These are phyloP conservation scores for Dicentrarchus labrax DNA, from an alignment of 2,113 vertebrate species.

Conservation along the genomic window DNA sequence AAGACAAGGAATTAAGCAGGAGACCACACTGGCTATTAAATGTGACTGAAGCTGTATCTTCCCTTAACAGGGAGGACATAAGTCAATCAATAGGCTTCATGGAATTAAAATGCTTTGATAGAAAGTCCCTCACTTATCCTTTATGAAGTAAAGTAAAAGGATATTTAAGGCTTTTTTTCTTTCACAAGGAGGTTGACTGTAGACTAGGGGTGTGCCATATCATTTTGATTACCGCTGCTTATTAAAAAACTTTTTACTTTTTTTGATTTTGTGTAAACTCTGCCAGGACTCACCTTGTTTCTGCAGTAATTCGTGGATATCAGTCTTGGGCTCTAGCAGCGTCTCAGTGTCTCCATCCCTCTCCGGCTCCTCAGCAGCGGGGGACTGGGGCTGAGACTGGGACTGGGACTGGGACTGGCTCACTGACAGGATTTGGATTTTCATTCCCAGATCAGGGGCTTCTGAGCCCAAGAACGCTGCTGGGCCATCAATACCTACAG, in stretches of 20 bases:
- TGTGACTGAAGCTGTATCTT: not conserved
- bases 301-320: conserved; percentile 92
- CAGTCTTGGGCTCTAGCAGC: conserved; percentile 85
- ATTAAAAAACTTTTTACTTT: not conserved
- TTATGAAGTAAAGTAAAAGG: not conserved
- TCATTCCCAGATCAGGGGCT: conserved; percentile 82
- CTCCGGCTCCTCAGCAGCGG: conserved; percentile 80
- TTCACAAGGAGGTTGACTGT: not conserved
- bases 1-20: not conserved
- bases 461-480: conserved; percentile 88
- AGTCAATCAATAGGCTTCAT: not conserved
- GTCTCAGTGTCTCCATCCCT: conserved; percentile 80
- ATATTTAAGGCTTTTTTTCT: not conserved
- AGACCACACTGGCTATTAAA: not conserved
- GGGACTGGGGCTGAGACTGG: conserved; percentile 48
- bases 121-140: not conserved
- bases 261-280: not conserved
- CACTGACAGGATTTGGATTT: conserved; percentile 85
- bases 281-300: conserved; percentile 86
- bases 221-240: not conserved
- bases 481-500: conserved; percentile 92
- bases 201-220: not conserved
- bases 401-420: conserved; percentile 72
- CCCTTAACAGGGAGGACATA: not conserved
- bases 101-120: not conserved